Base-by-base conservation (phyloP, 2,888 invertebrate species). In the Ormyrus nitidulus region DNA sequence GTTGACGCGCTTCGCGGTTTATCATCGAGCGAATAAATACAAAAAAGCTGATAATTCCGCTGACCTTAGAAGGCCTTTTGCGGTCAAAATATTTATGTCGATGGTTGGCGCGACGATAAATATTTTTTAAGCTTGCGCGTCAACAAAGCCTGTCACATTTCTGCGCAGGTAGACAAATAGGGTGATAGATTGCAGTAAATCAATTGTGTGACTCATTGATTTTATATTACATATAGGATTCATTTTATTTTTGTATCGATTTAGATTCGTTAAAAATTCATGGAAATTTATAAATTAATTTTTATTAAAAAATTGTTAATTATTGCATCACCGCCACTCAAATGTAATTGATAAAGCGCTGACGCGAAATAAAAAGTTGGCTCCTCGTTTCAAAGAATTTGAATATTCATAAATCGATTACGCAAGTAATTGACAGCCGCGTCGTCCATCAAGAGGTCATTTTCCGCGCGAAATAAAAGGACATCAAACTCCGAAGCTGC, bases 31-130 rank as follows among this genome's bases (percentile, higher is more conserved):
- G 9, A 46, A 53, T 19, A n/a, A 51, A 19, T 53, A 34, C 11
- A 59, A 1, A 19, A 19, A 19, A 19, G 44, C 34, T 51, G 76
- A 70, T 69, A 69, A 64, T 69, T n/a, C 34, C 51, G 58, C 49
- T 64, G 65, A 69, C 73, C 69, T 77, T 73, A 77, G 69, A 77
- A 80, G 77, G 77, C 44, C 69, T 56, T 11, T 44, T 73, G 80
- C 53, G 80, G 80, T 70, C 13, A 34, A 10, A 61, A 59, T 76
- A 46, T 61, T 68, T 76, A 66, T 44, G 71, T 59, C 13, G 6
- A 13, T 7, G 11, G 5, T 49, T 68, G 56, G 64, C 65, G 51
- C 49, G 46, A 13, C 34, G 59, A 70, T 65, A 70, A 79, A 73
- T 61, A 58, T 74, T 49, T 72, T 69, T 78, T 53, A 46, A 5